Percentiles rank a stretch among this genome's conserved stretches.
phyloP scores from a whole-genome alignment of 2,888 invertebrate genomes.

The Microplitis deprimator region DNA sequence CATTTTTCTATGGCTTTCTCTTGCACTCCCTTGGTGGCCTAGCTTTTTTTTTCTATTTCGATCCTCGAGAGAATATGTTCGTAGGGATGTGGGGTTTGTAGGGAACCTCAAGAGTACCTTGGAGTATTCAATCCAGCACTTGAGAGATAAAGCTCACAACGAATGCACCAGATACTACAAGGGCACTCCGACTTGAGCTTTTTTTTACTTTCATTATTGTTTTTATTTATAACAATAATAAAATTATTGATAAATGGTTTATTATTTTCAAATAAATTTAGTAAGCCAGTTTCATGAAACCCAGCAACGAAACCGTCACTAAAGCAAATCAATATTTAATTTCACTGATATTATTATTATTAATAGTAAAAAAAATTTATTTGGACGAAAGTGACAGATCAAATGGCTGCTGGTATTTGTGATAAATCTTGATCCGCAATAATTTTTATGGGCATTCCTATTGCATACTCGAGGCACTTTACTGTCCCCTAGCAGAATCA shows the following conservation, averaged over 20 bases:
- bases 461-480: too few species aligned
- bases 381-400: too few species aligned
- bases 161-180: conserved; percentile 36
- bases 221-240: not conserved
- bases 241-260: not conserved
- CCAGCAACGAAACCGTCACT: too few species aligned
- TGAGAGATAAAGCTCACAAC: conserved; percentile 32
- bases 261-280: not conserved
- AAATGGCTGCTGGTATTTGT: too few species aligned
- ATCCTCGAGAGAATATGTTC: conserved; percentile 17
- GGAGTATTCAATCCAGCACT: conserved; percentile 38
- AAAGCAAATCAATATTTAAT: too few species aligned
- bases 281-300: too few species aligned
- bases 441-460: too few species aligned
- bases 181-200: not conserved
- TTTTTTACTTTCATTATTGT: conserved; percentile 3
- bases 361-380: too few species aligned
- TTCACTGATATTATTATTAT: too few species aligned
- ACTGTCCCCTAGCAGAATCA: too few species aligned
- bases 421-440: too few species aligned
- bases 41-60: conserved; percentile 28
- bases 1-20: conserved; percentile 29
- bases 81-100: conserved; percentile 32
- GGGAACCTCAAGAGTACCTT: conserved; percentile 36
- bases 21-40: not conserved